These are phyloP conservation scores for Lottia scabra DNA, from an alignment of 2,888 invertebrate species.

Conservation along the genomic window DNA sequence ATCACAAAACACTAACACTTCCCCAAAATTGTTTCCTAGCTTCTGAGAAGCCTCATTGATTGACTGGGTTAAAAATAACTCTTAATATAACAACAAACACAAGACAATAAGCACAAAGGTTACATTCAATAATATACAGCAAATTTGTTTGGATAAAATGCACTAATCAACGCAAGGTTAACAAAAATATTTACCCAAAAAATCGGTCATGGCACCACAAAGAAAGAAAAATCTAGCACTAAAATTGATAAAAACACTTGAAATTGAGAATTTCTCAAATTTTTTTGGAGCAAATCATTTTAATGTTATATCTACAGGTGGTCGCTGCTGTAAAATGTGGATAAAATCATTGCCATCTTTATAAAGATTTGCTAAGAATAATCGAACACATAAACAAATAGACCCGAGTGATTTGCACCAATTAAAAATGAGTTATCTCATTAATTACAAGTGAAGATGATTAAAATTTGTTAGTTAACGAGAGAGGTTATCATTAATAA, in stretches of 20 bases:
- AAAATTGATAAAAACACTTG: neutral
- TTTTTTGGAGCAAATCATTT: too few species aligned
- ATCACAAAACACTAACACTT: too few species aligned
- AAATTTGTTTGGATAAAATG: neutral
- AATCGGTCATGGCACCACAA: neutral
- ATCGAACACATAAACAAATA: neutral
- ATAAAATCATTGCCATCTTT: neutral
- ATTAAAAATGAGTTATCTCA: neutral
- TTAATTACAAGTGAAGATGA: too few species aligned
- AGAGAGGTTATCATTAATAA: neutral
- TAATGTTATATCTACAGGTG: too few species aligned
- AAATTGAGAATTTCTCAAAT: neutral
- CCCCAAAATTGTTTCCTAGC: too few species aligned
- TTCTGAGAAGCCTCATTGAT: too few species aligned
- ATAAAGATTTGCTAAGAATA: neutral
- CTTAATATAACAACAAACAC: too few species aligned
- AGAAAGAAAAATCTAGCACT: neutral
- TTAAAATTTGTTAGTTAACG: too few species aligned
- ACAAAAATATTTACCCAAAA: neutral
- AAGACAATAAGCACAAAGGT: too few species aligned
- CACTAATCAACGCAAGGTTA: neutral
- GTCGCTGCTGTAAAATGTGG: too few species aligned
- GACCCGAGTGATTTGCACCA: neutral
- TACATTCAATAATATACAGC: too few species aligned
- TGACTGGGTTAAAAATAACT: too few species aligned